These are phyloP conservation scores for Bombus fervidus DNA, from an alignment of 1,140 invertebrate species.

Conservation along the genomic window DNA sequence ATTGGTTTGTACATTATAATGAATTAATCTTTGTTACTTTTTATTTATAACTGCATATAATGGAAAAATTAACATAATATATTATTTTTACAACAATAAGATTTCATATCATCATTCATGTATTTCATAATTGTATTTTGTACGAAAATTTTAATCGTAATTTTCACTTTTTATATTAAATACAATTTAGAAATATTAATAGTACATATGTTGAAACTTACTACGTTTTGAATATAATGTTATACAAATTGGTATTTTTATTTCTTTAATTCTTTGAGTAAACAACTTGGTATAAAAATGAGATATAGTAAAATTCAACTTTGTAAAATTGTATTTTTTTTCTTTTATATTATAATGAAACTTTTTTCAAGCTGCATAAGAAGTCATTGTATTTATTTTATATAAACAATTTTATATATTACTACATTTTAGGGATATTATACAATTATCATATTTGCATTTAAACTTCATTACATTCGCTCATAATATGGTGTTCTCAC, in stretches of 20 bases:
- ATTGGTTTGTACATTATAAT: conserved; percentile 3
- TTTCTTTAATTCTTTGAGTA: background rate
- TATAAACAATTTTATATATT: conserved; percentile 35
- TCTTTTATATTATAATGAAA: conserved; percentile 3
- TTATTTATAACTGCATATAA: conserved; percentile 22
- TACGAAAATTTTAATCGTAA: conserved; percentile 9
- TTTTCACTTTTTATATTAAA: conserved; percentile 15
- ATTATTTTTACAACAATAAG: background rate
- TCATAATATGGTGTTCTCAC: conserved; percentile 35
- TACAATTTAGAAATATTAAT: conserved; percentile 14
- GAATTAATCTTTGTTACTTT: conserved; percentile 2
- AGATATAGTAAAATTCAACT: background rate
- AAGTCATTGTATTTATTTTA: conserved; percentile 26
- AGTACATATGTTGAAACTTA: background rate
- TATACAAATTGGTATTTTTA: conserved; percentile 2
- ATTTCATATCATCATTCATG: background rate
- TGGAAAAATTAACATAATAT: conserved; percentile 5
- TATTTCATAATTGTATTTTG: background rate
- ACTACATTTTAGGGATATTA: conserved; percentile 37
- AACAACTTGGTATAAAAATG: conserved; percentile 21
- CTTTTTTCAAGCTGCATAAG: conserved; percentile 28
- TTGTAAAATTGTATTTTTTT: background rate
- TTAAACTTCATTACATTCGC: conserved; percentile 33
- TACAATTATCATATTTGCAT: conserved; percentile 45
- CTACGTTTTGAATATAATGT: background rate